These are phyloP conservation scores for Poecilia picta DNA, from an alignment of 2,797 vertebrate species.

Conservation along the genomic window DNA sequence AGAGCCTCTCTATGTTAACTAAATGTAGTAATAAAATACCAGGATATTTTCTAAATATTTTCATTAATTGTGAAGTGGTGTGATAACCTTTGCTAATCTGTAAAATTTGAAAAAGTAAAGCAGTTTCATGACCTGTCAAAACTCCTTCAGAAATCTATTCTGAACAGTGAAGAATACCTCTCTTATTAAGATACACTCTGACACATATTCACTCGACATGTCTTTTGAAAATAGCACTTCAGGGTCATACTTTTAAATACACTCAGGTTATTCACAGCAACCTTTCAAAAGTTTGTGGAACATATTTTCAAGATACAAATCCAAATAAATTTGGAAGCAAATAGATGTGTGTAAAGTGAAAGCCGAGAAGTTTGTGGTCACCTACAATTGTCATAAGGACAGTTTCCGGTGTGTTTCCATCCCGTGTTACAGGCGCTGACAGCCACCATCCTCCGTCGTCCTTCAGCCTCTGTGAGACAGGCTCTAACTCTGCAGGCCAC, in stretches of 20 bases:
- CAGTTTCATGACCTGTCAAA: neutral
- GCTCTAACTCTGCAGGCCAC: conserved; percentile 83
- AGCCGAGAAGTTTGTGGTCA: neutral
- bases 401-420: neutral
- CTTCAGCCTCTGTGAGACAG: conserved; percentile 69
- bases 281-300: neutral
- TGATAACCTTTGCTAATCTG: neutral
- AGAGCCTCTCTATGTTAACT: neutral
- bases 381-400: neutral
- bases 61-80: too few species aligned
- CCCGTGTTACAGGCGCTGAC: conserved; percentile 47
- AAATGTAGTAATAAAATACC: too few species aligned
- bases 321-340: too few species aligned
- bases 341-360: too few species aligned
- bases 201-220: neutral
- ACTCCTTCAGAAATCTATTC: neutral
- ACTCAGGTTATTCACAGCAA: neutral
- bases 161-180: neutral
- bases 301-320: neutral
- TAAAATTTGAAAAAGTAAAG: neutral
- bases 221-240: neutral
- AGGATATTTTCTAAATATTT: too few species aligned
- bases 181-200: neutral
- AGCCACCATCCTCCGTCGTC: conserved; percentile 81
- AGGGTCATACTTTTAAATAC: neutral